Evolutionary conservation across 2,888 invertebrate genomes (phyloP), one percentile per base, ranked within the genome.

Genomic region (Periphyllus acericola): DNA sequence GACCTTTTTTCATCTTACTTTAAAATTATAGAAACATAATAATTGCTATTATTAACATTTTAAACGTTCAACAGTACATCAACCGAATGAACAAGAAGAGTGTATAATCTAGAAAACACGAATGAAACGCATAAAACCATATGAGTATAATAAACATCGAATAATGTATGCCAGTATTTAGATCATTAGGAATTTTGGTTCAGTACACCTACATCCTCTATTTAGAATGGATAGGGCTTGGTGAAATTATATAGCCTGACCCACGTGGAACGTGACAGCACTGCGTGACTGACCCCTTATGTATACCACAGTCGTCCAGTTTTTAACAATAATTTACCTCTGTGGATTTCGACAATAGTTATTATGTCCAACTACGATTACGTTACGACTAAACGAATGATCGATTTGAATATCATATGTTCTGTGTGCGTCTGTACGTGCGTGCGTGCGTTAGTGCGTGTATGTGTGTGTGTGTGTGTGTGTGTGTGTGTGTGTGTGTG

Each of bases 231-330:
- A 60, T 17, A 68, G 46, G 84, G 83, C 40, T 60, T 29, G 60
- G 60, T 74, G 32, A 83, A 83, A 83, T 32, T 76, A 76, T 76
- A 76, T 32, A 83, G 60, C 32, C 60, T 66, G 66, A 75, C 34
- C 68, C 46, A n/a, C 19, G 46, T 68, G 52, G 32, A 68, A 84
- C 84, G 84, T 84, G 46, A 68, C 76, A 68, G 68, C 76, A 11
- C 68, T 34, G 76, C 84, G 76, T 84, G 83, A 83, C 83, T 83
- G 83, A 66, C 75, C 83, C 75, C 83, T 75, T 66, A 60, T n/a
- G n/a, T 71, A 71, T 46, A 40, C 29, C 46, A 21, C 29, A 40
- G 32, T 66, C 76, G 9, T 68, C 25, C 25, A 29, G 32, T 75
- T 75, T 76, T 76, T n/a, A 84, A 76, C 66, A 74, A 72, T 25